Percentiles rank a stretch among this genome's conserved stretches.
Evolutionary conservation across 2,888 invertebrate genomes (phyloP).

Genomic region (Sympetrum striolatum): DNA sequence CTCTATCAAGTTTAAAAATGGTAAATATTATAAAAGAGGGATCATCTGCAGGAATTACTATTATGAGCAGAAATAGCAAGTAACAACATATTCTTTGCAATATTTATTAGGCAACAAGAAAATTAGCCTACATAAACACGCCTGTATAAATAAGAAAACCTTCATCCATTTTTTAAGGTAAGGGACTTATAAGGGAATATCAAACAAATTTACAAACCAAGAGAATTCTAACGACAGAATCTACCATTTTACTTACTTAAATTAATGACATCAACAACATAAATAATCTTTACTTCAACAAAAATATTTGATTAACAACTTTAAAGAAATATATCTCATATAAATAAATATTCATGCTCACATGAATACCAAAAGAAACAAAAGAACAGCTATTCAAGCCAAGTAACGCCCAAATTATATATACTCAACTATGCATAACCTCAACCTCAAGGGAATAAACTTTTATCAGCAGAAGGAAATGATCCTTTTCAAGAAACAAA

Average conservation of each 20-base stretch:
- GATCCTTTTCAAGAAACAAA: neutral
- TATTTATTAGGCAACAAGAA: neutral
- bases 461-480: neutral
- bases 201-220: neutral
- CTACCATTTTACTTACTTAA: too few relatives aligned
- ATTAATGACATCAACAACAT: too few relatives aligned
- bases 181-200: neutral
- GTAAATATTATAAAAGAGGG: neutral
- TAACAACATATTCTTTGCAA: neutral
- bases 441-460: neutral
- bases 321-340: neutral
- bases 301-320: neutral
- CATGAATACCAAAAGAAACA: neutral
- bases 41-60: neutral
- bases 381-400: neutral
- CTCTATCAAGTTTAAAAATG: too few relatives aligned
- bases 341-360: neutral
- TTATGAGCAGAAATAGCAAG: neutral
- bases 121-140: neutral
- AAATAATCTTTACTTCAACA: too few relatives aligned
- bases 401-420: neutral
- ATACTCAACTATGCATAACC: neutral
- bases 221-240: neutral
- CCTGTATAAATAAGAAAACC: neutral
- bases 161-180: neutral